Evolutionary conservation across 2,113 vertebrate species (phyloP), one percentile per base, ranked within the genome.

Genomic region (Protobothrops mucrosquamatus): DNA sequence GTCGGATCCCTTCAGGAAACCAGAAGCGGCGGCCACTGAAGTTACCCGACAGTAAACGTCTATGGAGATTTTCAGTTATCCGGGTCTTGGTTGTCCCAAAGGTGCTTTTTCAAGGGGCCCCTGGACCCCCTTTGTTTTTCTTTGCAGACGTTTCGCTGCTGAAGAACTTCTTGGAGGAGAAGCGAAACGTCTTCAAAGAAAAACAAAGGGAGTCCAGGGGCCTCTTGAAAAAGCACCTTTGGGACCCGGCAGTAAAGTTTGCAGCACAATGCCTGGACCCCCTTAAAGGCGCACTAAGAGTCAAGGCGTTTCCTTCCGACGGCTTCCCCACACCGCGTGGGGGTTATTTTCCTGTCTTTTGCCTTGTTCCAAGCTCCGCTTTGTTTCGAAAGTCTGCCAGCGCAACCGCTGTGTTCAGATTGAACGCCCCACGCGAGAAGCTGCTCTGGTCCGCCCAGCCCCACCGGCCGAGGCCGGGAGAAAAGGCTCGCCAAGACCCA

Each of bases 381-480:
- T 51, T 12, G 20, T 69, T 69, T 90, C 26, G 56, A 64, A 89
- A 89, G 24, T 26, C 39, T 81, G 69, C 18, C 74, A 22, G 43
- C 24, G 39, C 57, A 51, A 51, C 15, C 29, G 43, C 14, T 48
- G 34, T 22, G 26, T 56, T 24, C 15, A 39, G 4, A 39, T 29
- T 29, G 26, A 89, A 11, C 15, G 56, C 56, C 56, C 39, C 55
- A 61, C 56, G 20, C 22, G 56, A 52, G 57, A 61, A 34, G 14
- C 26, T 20, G 29, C 18, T 20, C 43, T 22, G 46, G 46, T 11
- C 46, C 15, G 26, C 43, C 59, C 51, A 61, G 18, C 10, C 89
- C 0, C 29, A 0, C 3, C 7, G 88, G 34, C 4, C 56, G 2
- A 2, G 59, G 89, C 46, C 7, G 23, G 0, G 34, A 1, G 4